Base-by-base conservation (phyloP, 2,797 vertebrate species). In the Capromys pilorides region DNA sequence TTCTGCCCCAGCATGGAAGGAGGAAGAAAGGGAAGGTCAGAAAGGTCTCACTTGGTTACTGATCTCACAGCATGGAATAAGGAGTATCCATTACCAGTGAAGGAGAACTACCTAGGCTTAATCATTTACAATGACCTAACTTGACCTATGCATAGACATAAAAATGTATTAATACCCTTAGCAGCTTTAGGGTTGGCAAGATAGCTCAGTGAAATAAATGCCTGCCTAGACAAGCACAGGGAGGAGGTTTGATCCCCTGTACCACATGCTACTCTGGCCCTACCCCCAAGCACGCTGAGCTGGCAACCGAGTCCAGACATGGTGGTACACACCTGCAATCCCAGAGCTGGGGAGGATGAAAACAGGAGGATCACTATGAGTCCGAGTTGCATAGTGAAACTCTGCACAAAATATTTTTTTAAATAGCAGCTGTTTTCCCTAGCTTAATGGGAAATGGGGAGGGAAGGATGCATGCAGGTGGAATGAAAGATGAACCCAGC, bases 1-100 rank as follows among this genome's bases (percentile, higher is more conserved):
- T 7, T 83, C 21, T 61, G 13, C 9, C 8, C 14, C n/a, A 67
- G 1, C 19, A 2, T 6, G 1, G 57, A 24, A 6, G 22, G 2
- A n/a, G 24, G n/a, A 10, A 66, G 21, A 31, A 69, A 90, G 33
- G 69, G 18, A 3, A 45, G 59, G 39, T 5, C 1, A 61, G n/a
- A 39, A 2, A 8, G 73, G 45, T 45, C 16, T n/a, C 26, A 28
- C 4, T 22, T 14, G 49, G 39, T 71, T 61, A 81, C 0, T 61
- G 78, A 33, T 62, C 24, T 91, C 67, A 19, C 36, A 54, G 19
- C 24, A 71, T 4, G 14, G 67, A 88, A 31, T 39, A 49, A 95
- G 13, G 16, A 33, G 28, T 3, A 28, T 14, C 31, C 59, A 8
- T 10, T 6, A 45, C 41, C 31, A 69, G 4, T 13, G 1, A 73